Percentiles rank a stretch among this genome's conserved stretches.
Conservation (phyloP, 2,888 invertebrate species). For the Teleogryllus oceanicus region DNA sequence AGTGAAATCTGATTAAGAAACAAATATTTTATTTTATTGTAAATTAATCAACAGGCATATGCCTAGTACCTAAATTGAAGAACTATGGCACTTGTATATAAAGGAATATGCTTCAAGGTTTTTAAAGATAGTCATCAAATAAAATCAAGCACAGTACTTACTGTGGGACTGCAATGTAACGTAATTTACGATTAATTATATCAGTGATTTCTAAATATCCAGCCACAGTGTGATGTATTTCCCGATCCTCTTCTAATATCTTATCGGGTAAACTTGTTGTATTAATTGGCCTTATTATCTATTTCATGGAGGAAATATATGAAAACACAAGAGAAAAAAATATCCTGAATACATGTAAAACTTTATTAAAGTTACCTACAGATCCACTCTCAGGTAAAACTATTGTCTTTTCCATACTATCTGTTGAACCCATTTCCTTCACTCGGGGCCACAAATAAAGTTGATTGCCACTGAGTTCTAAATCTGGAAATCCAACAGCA, state of each 20-base stretch:
- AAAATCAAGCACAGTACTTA: conserved; percentile 40
- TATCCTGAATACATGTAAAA: neutral
- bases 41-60: too few relatives aligned
- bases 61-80: neutral
- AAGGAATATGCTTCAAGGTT: too few relatives aligned
- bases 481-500: conserved; percentile 52
- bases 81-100: neutral
- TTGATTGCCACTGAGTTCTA: conserved; percentile 45
- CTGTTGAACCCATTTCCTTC: conserved; percentile 35
- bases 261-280: conserved; percentile 41
- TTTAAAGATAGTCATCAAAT: too few relatives aligned
- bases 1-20: too few relatives aligned
- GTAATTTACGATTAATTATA: conserved; percentile 48
- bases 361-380: conserved; percentile 35
- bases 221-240: conserved; percentile 38
- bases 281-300: conserved; percentile 41
- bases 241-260: conserved; percentile 23
- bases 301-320: conserved; percentile 19
- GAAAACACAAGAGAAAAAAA: conserved; percentile 20
- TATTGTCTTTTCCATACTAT: conserved; percentile 37
- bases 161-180: conserved; percentile 55
- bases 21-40: too few relatives aligned
- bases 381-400: conserved; percentile 43
- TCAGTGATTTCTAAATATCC: conserved; percentile 57
- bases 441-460: conserved; percentile 46